phyloP scores from a whole-genome alignment of 2,888 invertebrate species.

The Portevinia maculata region DNA sequence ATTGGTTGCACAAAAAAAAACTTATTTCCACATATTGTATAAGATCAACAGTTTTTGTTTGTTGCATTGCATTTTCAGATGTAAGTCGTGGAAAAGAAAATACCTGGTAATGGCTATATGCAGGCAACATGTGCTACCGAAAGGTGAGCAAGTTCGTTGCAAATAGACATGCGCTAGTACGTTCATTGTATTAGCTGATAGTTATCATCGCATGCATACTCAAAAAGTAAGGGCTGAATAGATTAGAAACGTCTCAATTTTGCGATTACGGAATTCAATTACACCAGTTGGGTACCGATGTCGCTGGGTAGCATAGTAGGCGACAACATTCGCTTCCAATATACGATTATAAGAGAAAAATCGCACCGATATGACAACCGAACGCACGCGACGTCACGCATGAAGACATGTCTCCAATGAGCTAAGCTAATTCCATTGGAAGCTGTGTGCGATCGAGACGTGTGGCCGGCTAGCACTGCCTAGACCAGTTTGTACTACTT shows the following conservation, averaged over 20 bases:
- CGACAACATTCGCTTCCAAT: slow-evolving; percentile 34
- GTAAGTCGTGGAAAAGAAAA: slow-evolving; percentile 12
- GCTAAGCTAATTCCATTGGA: neutral
- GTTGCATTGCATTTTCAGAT: slow-evolving; percentile 21
- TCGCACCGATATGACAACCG: neutral
- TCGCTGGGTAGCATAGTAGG: slow-evolving; percentile 22
- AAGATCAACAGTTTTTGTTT: neutral
- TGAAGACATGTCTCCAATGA: slow-evolving; percentile 21
- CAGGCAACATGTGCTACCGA: slow-evolving; percentile 27
- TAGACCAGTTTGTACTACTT: slow-evolving; percentile 3
- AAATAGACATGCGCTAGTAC: neutral
- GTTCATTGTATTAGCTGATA: neutral
- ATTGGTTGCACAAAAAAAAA: slow-evolving; percentile 19
- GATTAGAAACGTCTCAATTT: slow-evolving; percentile 32
- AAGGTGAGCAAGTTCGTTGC: slow-evolving; percentile 47
- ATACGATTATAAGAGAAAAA: slow-evolving; percentile 5
- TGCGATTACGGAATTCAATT: slow-evolving; percentile 42
- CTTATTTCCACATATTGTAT: slow-evolving; percentile 11
- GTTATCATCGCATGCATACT: slow-evolving; percentile 2
- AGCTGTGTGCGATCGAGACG: neutral
- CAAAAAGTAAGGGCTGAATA: neutral
- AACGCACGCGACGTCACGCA: slow-evolving; percentile 54
- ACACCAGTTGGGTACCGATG: slow-evolving; percentile 26
- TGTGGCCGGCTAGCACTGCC: slow-evolving; percentile 1
- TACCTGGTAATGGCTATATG: slow-evolving; percentile 26